Evolutionary conservation across 2,113 vertebrate genomes (phyloP), one percentile per base, ranked within the genome.

Genomic region (Bubalus kerabau): DNA sequence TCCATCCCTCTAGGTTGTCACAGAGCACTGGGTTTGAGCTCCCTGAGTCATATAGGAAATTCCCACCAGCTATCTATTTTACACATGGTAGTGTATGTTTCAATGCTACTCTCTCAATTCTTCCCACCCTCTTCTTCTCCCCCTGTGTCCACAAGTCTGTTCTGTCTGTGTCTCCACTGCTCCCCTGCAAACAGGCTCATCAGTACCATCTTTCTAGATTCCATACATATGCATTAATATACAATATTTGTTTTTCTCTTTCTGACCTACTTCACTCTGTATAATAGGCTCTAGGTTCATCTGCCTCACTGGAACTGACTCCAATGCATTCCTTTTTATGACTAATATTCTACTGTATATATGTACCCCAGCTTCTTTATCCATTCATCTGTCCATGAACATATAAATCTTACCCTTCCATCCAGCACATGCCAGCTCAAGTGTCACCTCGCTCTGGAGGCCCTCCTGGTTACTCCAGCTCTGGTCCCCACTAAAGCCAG

Each of bases 401-500:
- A 76, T 76, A 23, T 36, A 24, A 54, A 83, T 57, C n/a, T 19
- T 16, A 40, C n/a, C 16, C 43, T 76, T 82, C 28, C 43, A 76
- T 62, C 93, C 26, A 16, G 81, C 32, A 23, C 48, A 36, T 62
- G 32, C 28, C 30, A 40, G 74, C 19, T n/a, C 54, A 24, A 7
- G 21, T 8, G 19, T 46, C 50, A 28, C 48, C 6, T 15, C 28
- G 3, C 16, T 67, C 40, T 17, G 52, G 59, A 93, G 78, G 67
- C 19, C 57, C 46, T 84, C 43, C 56, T 30, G 21, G 28, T 46
- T 84, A 11, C 17, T 21, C 40, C 1, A 30, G 67, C 40, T 54
- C n/a, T 32, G 2, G 0, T 30, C 43, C 23, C 14, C 23, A 26
- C 26, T 6, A n/a, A 8, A 40, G 46, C 19, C 6, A 2, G 16